Percentiles rank a stretch among this genome's conserved stretches.
phyloP scores from a whole-genome alignment of 2,113 vertebrate genomes.

The Xenopus borealis region DNA sequence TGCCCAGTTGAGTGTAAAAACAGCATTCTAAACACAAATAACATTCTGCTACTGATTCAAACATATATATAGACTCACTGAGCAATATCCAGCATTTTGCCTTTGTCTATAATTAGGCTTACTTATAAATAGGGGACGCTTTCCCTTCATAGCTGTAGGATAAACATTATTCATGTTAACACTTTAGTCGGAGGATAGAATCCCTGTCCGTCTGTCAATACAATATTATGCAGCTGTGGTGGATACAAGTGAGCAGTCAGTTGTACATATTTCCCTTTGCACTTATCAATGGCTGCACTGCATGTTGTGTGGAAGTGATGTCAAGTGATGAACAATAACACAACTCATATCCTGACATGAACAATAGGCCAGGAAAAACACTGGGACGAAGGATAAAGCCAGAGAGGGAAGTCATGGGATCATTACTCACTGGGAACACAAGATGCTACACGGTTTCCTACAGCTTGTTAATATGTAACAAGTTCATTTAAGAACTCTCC shows the following conservation, averaged over 20 bases:
- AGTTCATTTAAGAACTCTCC: no score
- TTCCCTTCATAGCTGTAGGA: no score
- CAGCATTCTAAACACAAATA: no score
- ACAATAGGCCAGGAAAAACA: conserved; percentile 31
- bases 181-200: no score
- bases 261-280: conserved; percentile 5
- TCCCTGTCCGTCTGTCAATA: no score
- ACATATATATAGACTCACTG: no score
- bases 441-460: not conserved
- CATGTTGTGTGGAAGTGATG: conserved; percentile 22
- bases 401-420: not conserved
- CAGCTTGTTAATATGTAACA: not conserved
- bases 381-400: conserved; percentile 7
- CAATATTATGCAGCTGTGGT: not conserved
- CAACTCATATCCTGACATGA: conserved; percentile 20
- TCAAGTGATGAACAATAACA: conserved; percentile 35
- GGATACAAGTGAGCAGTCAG: not conserved
- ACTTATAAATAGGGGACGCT: no score
- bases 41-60: no score
- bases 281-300: not conserved
- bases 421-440: not conserved
- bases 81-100: no score
- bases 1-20: no score
- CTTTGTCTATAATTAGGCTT: no score
- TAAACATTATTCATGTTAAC: no score